phyloP scores from a whole-genome alignment of 2,113 vertebrate genomes.

The Ciconia stormi region DNA sequence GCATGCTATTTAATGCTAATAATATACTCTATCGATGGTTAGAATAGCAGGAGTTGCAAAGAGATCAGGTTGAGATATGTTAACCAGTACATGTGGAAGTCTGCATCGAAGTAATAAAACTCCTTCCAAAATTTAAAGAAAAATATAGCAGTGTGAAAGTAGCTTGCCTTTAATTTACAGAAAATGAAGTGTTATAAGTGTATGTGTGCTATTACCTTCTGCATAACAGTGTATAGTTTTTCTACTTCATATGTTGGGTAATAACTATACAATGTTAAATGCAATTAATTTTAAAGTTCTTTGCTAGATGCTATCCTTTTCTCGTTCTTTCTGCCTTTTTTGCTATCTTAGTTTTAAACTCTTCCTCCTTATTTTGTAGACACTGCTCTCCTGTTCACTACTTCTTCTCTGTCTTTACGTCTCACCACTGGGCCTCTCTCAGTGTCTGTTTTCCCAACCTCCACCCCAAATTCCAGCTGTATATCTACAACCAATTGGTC shows the following conservation, averaged over 20 bases:
- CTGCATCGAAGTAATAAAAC: background rate
- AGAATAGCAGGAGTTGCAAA: background rate
- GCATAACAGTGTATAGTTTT: constrained; percentile 50
- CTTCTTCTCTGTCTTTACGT: constrained; percentile 99
- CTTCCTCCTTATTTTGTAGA: constrained; percentile 90
- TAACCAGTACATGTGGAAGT: background rate
- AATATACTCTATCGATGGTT: background rate
- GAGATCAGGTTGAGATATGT: background rate
- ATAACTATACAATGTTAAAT: constrained; percentile 59
- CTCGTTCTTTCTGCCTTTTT: constrained; percentile 78
- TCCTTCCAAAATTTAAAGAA: background rate
- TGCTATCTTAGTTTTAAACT: constrained; percentile 80
- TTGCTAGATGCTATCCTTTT: constrained; percentile 75
- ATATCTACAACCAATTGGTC: constrained; percentile 99
- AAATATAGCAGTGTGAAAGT: background rate
- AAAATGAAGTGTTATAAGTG: background rate
- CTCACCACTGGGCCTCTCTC: constrained; percentile 98
- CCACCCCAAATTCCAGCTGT: constrained; percentile 99
- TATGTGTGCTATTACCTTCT: constrained; percentile 35
- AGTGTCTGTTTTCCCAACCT: constrained; percentile 99
- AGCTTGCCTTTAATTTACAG: constrained; percentile 12
- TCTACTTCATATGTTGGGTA: constrained; percentile 40
- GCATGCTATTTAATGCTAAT: background rate
- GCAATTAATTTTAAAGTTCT: constrained; percentile 56
- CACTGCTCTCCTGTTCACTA: constrained; percentile 98